Conservation (phyloP, 2,797 vertebrate species). For the Petrocephalus sullivani region DNA sequence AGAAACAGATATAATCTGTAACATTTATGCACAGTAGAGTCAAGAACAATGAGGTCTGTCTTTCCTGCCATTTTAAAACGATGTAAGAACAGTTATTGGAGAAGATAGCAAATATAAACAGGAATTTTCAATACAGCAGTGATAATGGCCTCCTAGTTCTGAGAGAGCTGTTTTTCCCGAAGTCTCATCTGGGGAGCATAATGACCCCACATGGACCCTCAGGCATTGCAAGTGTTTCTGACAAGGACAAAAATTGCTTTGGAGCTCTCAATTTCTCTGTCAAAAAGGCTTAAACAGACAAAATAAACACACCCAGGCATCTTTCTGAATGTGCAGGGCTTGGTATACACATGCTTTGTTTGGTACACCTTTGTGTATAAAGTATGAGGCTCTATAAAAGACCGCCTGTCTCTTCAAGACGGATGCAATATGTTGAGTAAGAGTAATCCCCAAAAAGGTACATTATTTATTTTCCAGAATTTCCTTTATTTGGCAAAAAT, state of each 20-base stretch:
- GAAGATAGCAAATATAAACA: background rate
- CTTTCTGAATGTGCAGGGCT: background rate
- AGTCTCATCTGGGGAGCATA: background rate
- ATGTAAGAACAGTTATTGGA: background rate
- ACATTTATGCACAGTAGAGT: background rate
- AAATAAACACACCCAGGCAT: background rate
- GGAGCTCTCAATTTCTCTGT: background rate
- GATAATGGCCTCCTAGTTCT: background rate
- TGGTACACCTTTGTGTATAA: background rate
- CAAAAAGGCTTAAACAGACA: background rate
- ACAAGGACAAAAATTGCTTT: conserved; percentile 5
- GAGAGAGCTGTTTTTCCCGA: background rate
- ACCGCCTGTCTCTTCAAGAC: background rate
- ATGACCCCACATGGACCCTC: background rate
- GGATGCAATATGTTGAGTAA: background rate
- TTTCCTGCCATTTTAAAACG: background rate
- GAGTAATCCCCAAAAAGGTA: background rate
- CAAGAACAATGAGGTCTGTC: background rate
- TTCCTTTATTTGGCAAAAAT: background rate
- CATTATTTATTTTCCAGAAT: background rate
- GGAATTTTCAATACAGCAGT: background rate
- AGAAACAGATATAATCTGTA: background rate
- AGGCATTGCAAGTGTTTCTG: background rate
- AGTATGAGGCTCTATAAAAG: background rate
- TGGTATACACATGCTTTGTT: background rate